Evolutionary conservation across 1,140 invertebrate species (phyloP).

Genomic region (Neuroterus valhalla): DNA sequence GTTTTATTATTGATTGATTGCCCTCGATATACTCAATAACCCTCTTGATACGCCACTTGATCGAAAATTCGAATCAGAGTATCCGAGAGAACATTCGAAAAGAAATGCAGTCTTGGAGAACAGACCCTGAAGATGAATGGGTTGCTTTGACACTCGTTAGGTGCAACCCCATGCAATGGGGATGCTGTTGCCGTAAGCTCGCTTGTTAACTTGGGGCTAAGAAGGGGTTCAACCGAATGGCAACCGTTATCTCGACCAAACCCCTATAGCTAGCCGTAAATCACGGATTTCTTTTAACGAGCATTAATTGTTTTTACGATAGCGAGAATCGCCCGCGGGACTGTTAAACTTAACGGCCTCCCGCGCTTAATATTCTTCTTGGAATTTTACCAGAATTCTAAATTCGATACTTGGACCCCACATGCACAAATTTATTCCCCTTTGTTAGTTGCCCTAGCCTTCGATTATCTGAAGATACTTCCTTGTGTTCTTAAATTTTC

Average conservation of each 20-base stretch:
- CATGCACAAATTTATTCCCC: neutral
- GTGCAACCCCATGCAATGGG: slow-evolving; percentile 49
- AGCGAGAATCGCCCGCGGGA: slow-evolving; percentile 66
- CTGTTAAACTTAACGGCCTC: slow-evolving; percentile 64
- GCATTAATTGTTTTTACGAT: slow-evolving; percentile 76
- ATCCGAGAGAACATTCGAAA: no score
- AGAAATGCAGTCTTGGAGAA: neutral
- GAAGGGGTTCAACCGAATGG: slow-evolving; percentile 58
- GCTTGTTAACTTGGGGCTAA: slow-evolving; percentile 64
- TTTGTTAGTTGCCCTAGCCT: no score
- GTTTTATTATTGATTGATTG: no score
- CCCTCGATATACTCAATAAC: no score
- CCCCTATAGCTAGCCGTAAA: slow-evolving; percentile 64
- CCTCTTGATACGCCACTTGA: no score
- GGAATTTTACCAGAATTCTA: slow-evolving; percentile 62
- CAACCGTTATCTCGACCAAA: slow-evolving; percentile 68
- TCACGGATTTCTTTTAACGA: slow-evolving; percentile 75
- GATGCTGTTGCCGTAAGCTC: slow-evolving; percentile 55
- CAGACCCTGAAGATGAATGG: slow-evolving; percentile 37
- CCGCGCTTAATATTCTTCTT: slow-evolving; percentile 56
- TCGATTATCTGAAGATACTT: no score
- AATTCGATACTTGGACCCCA: slow-evolving; percentile 39
- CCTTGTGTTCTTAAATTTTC: no score
- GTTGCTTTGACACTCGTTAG: slow-evolving; percentile 60
- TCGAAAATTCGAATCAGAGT: no score